Conservation (phyloP, 2,113 vertebrate species). For the Sciurus niger region DNA sequence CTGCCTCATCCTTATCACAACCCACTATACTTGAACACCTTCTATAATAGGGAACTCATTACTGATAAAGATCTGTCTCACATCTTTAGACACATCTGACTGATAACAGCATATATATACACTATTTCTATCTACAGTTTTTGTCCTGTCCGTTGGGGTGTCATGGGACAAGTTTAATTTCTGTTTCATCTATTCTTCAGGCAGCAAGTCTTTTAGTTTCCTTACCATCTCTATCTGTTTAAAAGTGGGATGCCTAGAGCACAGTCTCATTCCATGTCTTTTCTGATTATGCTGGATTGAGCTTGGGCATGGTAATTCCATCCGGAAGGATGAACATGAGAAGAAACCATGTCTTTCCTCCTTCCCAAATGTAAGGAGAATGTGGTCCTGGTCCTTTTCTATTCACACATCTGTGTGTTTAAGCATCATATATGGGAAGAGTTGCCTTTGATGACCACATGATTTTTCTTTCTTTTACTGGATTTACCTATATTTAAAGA, state of each 20-base stretch:
- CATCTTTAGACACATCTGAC: background rate
- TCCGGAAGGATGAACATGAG: background rate
- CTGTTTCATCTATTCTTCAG: background rate
- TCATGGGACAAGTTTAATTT: background rate
- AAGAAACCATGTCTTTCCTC: background rate
- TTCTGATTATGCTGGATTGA: background rate
- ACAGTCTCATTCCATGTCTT: background rate
- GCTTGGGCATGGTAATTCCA: background rate
- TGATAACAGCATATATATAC: background rate
- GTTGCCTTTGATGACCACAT: background rate
- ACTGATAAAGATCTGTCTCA: background rate
- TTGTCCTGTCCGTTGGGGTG: background rate
- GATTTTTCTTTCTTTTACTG: background rate
- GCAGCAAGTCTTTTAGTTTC: background rate
- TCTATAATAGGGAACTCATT: background rate
- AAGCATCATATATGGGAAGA: background rate
- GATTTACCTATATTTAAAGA: background rate
- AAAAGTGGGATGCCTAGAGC: background rate
- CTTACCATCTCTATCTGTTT: background rate
- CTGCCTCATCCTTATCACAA: background rate
- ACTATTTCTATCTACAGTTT: background rate
- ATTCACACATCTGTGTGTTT: background rate
- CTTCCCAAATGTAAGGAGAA: background rate
- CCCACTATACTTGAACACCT: background rate
- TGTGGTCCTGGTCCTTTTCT: fast-evolving